These are phyloP conservation scores for Ptychodera flava DNA, from an alignment of 35 echinoderm and acorn worm genomes.

Conservation along the genomic window DNA sequence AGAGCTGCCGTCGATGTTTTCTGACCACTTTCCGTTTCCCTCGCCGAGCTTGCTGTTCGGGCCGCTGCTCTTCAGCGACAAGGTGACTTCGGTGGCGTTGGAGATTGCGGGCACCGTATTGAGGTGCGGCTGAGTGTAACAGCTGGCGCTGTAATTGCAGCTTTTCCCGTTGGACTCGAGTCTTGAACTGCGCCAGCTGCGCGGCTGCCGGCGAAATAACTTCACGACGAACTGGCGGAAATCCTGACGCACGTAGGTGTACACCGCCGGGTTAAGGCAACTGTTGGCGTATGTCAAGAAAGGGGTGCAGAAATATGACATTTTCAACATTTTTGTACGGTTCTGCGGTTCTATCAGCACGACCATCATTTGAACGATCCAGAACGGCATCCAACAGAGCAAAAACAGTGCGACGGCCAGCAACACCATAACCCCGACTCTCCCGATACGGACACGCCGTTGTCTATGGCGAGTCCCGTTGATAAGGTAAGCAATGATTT, in stretches of 20 bases:
- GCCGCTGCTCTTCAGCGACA: too few relatives aligned
- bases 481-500: not conserved
- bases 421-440: not conserved
- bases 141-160: too few relatives aligned
- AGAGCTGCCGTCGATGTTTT: too few relatives aligned
- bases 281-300: not conserved
- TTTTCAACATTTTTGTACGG: not conserved
- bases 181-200: too few relatives aligned
- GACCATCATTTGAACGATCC: not conserved
- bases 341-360: not conserved
- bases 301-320: not conserved
- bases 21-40: too few relatives aligned
- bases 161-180: too few relatives aligned
- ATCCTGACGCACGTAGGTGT: not conserved
- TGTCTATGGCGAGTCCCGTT: not conserved
- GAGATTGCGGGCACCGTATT: too few relatives aligned
- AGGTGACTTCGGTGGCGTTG: too few relatives aligned
- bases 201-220: not conserved
- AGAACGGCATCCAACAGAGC: not conserved
- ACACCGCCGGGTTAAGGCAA: not conserved
- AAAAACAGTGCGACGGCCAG: not conserved
- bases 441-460: not conserved
- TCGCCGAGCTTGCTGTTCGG: too few relatives aligned
- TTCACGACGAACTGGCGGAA: not conserved
- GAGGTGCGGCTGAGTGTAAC: too few relatives aligned